Conservation (phyloP, 2,113 vertebrate species). For the Centropristis striata region DNA sequence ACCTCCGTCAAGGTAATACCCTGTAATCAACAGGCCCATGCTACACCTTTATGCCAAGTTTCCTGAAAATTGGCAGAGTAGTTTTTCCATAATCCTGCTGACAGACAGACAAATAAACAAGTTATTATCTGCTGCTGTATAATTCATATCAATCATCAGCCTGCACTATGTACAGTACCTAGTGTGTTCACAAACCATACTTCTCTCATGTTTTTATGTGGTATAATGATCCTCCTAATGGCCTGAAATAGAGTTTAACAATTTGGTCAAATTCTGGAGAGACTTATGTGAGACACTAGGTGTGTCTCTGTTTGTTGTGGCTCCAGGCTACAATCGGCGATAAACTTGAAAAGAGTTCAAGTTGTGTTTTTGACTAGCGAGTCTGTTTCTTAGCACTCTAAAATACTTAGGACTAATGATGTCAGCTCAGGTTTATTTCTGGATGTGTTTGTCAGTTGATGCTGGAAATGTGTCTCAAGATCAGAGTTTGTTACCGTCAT, state of each 20-base stretch:
- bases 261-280: constrained; percentile 34
- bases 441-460: background rate
- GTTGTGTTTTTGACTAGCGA: too few relatives aligned
- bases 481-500: constrained; percentile 6
- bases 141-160: background rate
- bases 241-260: background rate
- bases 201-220: background rate
- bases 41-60: too few relatives aligned
- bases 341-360: too few relatives aligned
- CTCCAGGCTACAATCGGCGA: constrained; percentile 36
- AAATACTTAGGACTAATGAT: background rate
- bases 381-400: background rate
- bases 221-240: background rate
- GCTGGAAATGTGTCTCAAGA: background rate
- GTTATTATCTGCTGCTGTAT: background rate
- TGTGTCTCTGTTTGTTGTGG: constrained; percentile 47
- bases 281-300: constrained; percentile 32
- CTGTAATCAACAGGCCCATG: too few relatives aligned
- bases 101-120: too few relatives aligned
- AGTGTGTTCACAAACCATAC: constrained; percentile 1
- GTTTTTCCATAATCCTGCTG: too few relatives aligned
- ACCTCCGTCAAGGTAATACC: too few relatives aligned
- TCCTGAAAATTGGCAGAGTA: too few relatives aligned
- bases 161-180: background rate
- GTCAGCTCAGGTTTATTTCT: background rate